Base-by-base conservation (phyloP, 1,140 invertebrate genomes). In the Chlorops oryzae region DNA sequence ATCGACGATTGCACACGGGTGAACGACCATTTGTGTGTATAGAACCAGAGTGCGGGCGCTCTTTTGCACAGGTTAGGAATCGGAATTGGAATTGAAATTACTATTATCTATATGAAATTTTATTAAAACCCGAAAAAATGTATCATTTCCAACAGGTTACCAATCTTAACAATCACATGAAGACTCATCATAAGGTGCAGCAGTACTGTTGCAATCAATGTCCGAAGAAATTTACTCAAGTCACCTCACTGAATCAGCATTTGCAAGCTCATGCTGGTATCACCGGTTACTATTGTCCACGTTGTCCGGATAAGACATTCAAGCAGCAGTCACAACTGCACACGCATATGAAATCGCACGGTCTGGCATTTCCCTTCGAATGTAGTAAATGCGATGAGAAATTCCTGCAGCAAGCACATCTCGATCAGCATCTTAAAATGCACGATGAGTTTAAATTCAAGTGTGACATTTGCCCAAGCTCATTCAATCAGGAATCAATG, bases 21-120 rank as follows among this genome's bases (percentile, higher is more conserved):
- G 79, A 80, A 56, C 63, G 78, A 20, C 79, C 78, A 0, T 80
- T 78, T 59, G 79, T 78, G 1, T 80, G 79, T 59, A 77, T 77
- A 25, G 79, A 79, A 57, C 76, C 76, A 0, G 78, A 78, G 25
- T 80, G 78, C 58, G 76, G 76, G 48, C 78, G 79, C 55, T 78
- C 78, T 0, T 80, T 79, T 60, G 77, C 78, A 2, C 78, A 80
- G 74, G 77, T 79, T 28, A 52, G n/a, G n/a, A n/a, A n/a, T n/a
- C n/a, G n/a, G n/a, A n/a, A n/a, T n/a, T n/a, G n/a, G n/a, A n/a
- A n/a, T n/a, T n/a, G n/a, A n/a, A n/a, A n/a, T n/a, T n/a, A n/a
- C n/a, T n/a, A n/a, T n/a, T n/a, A n/a, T n/a, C n/a, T n/a, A n/a
- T n/a, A n/a, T n/a, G n/a, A n/a, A n/a, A n/a, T n/a, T n/a, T n/a